phyloP scores from a whole-genome alignment of 2,797 vertebrate species.

The Myotis planiceps region DNA sequence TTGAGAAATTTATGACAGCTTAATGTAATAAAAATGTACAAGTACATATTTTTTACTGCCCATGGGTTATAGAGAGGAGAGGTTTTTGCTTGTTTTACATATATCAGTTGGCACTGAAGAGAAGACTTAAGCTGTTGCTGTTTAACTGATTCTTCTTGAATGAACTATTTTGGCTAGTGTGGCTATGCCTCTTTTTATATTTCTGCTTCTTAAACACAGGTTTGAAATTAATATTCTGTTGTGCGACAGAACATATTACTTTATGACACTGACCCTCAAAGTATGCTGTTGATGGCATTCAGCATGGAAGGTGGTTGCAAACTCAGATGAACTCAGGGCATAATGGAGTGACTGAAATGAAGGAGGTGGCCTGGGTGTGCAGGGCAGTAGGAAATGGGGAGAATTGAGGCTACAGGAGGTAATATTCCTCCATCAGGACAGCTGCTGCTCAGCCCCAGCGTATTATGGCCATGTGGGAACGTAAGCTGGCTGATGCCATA shows the following conservation, averaged over 20 bases:
- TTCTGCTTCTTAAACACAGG: not conserved
- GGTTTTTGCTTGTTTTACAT: slow-evolving; percentile 2
- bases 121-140: not conserved
- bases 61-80: not conserved
- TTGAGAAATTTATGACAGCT: not conserved
- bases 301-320: not conserved
- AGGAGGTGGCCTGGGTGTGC: not conserved
- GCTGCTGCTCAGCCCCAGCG: fast-evolving
- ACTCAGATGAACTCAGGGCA: not conserved
- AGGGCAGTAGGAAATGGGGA: not conserved
- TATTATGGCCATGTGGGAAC: not conserved
- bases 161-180: not conserved
- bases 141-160: slow-evolving; percentile 9
- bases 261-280: not conserved
- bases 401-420: not conserved
- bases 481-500: not conserved
- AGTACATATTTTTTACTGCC: not conserved
- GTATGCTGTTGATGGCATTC: not conserved
- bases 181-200: not conserved
- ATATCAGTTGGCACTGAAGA: not conserved
- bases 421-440: fast-evolving
- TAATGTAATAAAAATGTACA: not conserved
- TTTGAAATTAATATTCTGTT: not conserved
- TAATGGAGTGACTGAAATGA: not conserved
- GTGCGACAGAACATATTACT: not conserved